phyloP scores from a whole-genome alignment of 1,140 invertebrate genomes.

The Meloidogyne hapla region DNA sequence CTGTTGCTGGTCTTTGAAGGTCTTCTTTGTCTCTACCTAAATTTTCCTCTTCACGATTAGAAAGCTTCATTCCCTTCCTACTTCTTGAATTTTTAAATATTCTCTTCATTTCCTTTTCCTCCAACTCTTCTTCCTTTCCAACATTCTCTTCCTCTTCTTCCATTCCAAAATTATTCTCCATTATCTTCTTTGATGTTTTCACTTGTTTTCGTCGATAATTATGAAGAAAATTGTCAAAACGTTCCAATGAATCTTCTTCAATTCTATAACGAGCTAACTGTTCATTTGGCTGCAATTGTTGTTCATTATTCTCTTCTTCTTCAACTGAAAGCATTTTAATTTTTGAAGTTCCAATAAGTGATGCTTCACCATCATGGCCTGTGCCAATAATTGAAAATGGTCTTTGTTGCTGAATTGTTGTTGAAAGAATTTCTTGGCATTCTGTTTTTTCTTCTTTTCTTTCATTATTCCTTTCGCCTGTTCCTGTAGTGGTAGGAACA shows the following conservation, averaged over 20 bases:
- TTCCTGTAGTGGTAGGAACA: too few relatives aligned
- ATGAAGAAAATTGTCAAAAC: neutral
- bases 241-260: neutral
- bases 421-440: neutral
- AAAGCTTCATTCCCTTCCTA: too few relatives aligned
- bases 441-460: slow-evolving; percentile 1
- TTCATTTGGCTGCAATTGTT: neutral
- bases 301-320: neutral
- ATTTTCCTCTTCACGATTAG: neutral
- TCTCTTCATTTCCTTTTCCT: neutral
- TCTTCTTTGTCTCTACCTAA: neutral
- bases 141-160: neutral
- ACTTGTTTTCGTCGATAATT: neutral
- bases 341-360: neutral
- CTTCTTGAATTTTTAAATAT: neutral
- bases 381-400: slow-evolving; percentile 24
- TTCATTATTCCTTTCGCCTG: neutral
- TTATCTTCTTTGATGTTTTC: neutral
- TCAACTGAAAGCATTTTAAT: neutral
- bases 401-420: neutral
- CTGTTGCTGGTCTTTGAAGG: neutral
- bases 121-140: slow-evolving; percentile 7
- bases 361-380: neutral
- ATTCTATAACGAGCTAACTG: neutral
- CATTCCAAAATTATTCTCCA: neutral